These are phyloP conservation scores for Neoaliturus tenellus DNA, from an alignment of 2,888 invertebrate genomes.

Conservation along the genomic window DNA sequence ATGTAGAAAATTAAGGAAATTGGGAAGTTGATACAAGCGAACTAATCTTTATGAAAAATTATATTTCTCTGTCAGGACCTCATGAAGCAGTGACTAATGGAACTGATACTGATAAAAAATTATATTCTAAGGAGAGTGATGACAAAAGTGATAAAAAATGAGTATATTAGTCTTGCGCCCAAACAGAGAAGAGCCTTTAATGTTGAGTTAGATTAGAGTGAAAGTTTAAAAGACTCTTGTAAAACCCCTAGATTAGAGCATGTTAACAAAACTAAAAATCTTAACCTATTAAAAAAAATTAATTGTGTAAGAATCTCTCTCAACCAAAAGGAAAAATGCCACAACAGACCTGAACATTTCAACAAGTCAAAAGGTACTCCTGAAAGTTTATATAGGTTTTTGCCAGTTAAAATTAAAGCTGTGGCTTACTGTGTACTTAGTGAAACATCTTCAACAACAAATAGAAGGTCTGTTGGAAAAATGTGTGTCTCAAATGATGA, in stretches of 20 bases:
- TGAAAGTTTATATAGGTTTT: background rate
- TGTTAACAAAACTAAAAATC: background rate
- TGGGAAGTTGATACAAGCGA: background rate
- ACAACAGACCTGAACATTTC: background rate
- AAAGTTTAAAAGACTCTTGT: background rate
- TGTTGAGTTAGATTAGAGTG: background rate
- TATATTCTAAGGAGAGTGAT: background rate
- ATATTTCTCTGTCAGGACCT: too few relatives aligned
- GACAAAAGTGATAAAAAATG: background rate
- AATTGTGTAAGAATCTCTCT: background rate
- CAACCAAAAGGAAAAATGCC: background rate
- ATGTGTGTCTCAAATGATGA: background rate
- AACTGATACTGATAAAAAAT: background rate
- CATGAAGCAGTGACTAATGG: background rate
- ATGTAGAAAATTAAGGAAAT: background rate
- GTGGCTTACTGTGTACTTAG: background rate
- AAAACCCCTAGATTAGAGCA: background rate
- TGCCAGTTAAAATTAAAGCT: background rate
- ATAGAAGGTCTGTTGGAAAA: background rate
- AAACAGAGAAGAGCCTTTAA: constrained; percentile 1
- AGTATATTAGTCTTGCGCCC: background rate
- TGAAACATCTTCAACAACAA: background rate
- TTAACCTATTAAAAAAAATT: background rate
- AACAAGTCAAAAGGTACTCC: background rate
- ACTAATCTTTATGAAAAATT: background rate